Base-by-base conservation (phyloP, 2,888 invertebrate genomes). In the Caenorhabditis virilis region DNA sequence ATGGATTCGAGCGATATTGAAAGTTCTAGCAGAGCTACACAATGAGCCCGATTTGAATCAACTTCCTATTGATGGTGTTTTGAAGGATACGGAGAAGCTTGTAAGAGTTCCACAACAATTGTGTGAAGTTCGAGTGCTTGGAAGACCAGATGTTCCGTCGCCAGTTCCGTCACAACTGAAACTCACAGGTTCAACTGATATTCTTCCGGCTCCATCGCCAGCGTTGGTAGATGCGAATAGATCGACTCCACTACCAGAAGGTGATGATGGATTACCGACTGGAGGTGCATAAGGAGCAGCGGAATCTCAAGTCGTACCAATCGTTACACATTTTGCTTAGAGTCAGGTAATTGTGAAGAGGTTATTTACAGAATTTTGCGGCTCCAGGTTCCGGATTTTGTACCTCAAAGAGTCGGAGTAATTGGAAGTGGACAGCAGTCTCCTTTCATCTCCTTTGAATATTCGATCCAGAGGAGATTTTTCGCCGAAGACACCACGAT, bases 21-120 rank as follows among this genome's bases (percentile, higher is more conserved):
- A n/a, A n/a, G n/a, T n/a, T n/a, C n/a, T n/a, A n/a, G 36, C 56
- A 82, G 30, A 82, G 80, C 69, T 82, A 82, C 50, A 82, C 79
- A 26, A 57, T 83, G 36, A 61, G 58, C 22, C 80, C n/a, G 77
- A 80, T 54, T 61, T 82, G 27, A 54, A 66, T 71, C 91, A 92
- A 73, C 83, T 95, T 43, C 93, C 92, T 83, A 92, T 93, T 0
- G 88, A 90, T 0, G 87, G 90, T 63, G 91, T 92, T 81, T 85
- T 98, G 71, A 93, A 94, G 85, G 94, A 95, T 86, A 90, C 91
- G 0, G 90, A 92, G 55, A 89, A 90, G 74, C 86, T 91, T 33
- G 87, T 90, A 52, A 53, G 61, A n/a, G 64, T 78, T 11, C 62
- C 68, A 22, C 77, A 90, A 82, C 95, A 97, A 85, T 87, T 97